Percentiles rank a stretch among this genome's conserved stretches.
These are phyloP conservation scores for Prionace glauca DNA, from an alignment of 2,797 vertebrate species.

Conservation along the genomic window DNA sequence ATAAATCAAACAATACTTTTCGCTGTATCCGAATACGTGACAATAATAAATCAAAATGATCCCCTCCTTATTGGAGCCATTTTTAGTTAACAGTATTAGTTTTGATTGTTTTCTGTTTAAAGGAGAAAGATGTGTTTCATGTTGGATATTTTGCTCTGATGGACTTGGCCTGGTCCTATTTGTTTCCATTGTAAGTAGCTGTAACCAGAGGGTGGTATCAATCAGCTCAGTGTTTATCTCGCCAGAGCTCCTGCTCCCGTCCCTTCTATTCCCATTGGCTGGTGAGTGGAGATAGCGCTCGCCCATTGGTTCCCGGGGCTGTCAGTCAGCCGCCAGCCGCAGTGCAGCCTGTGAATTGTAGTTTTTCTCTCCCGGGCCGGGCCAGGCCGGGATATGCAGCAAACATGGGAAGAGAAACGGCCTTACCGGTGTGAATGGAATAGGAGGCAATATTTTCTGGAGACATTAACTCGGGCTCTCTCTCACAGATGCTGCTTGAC, in stretches of 20 bases:
- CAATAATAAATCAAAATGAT: too few relatives aligned
- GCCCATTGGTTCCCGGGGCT: not conserved
- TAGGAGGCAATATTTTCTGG: too few relatives aligned
- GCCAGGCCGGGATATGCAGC: too few relatives aligned
- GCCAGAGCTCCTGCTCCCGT: not conserved
- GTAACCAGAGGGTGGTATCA: not conserved
- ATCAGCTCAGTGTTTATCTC: not conserved
- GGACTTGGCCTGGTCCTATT: not conserved
- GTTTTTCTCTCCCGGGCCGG: not conserved
- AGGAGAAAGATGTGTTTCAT: not conserved
- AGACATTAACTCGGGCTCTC: too few relatives aligned
- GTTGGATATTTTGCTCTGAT: not conserved
- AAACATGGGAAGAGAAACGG: too few relatives aligned
- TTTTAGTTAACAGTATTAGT: too few relatives aligned
- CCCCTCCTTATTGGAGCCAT: too few relatives aligned
- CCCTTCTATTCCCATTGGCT: not conserved
- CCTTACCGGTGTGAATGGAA: too few relatives aligned
- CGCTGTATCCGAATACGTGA: too few relatives aligned
- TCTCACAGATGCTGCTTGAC: too few relatives aligned
- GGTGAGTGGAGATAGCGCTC: accelerated
- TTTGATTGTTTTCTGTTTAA: too few relatives aligned
- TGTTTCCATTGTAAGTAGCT: not conserved
- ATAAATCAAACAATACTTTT: too few relatives aligned
- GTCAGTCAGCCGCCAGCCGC: not conserved
- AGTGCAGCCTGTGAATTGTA: not conserved